Base-by-base conservation (phyloP, 2,797 vertebrate species). In the Cyclopterus lumpus region DNA sequence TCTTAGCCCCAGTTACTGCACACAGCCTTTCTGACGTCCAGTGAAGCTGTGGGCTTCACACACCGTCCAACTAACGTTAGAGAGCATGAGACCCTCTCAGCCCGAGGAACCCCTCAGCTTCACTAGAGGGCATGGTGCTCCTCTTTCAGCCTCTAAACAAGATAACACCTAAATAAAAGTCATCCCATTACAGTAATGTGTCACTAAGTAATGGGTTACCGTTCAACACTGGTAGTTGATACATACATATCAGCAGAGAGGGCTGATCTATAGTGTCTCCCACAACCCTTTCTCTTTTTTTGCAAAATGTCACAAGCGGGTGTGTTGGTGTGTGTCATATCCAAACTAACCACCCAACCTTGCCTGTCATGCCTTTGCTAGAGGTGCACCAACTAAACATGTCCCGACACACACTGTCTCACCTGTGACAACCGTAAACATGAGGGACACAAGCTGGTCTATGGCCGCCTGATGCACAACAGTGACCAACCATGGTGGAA, bases 351-450 rank as follows among this genome's bases (percentile, higher is more conserved):
- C 75, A 5, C 12, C 40, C 38, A 28, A 55, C 53, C 53, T n/a
- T 68, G 57, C 38, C 71, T 62, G 72, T 89, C 59, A 73, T 68
- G 80, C 55, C 38, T 73, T 46, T 70, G 49, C 64, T 48, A 28
- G n/a, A 49, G 46, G 59, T 8, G 36, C 61, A 75, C 78, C 68
- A 57, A 69, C 72, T 67, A 82, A 85, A 88, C 77, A 83, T 48
- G 10, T 60, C 40, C 44, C 8, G 70, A 79, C 82, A 84, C 73
- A 89, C 88, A 66, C 58, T 4, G 15, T 80, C 83, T 79, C 49
- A 40, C 68, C 20, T 77, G 75, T 85, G 85, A 87, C 71, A 74
- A 65, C 46, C 1, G 2, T 49, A 77, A 88, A 87, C 82, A 87
- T 83, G 82, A 73, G 77, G 84, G 77, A 77, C 48, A 34, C 18